A percentile compares a stretch with the other conserved stretches of the same genome.
Evolutionary conservation across 1,140 invertebrate genomes (phyloP).

Genomic region (Zelostemma sp.): DNA sequence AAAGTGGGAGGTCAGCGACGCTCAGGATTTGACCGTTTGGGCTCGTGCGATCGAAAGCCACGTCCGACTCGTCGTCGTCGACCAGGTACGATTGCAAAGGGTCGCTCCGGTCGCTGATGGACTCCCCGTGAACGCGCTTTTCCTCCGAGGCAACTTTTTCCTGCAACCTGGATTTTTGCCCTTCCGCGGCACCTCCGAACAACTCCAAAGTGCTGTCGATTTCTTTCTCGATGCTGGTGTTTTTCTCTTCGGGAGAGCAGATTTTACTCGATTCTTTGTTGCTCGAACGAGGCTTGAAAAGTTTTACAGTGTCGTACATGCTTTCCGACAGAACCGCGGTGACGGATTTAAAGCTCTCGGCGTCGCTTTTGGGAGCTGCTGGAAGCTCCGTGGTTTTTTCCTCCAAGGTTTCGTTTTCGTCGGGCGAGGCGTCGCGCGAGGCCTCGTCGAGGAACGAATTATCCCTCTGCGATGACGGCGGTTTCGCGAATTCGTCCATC

Average conservation of each 20-base stretch:
- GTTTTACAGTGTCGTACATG: constrained; percentile 64
- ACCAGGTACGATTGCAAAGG: constrained; percentile 79
- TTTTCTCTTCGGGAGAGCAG: constrained; percentile 46
- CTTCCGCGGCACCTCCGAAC: constrained; percentile 34
- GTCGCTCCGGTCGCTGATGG: constrained; percentile 80
- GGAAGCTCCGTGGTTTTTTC: neutral
- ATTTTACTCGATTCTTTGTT: constrained; percentile 61
- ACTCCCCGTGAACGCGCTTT: constrained; percentile 71
- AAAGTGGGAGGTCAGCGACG: constrained; percentile 75
- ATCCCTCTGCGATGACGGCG: constrained; percentile 71
- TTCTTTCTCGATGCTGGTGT: constrained; percentile 23
- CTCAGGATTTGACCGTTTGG: constrained; percentile 59
- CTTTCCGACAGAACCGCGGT: constrained; percentile 55
- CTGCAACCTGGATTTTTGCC: constrained; percentile 39
- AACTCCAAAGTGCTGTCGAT: constrained; percentile 44
- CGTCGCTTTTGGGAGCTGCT: neutral
- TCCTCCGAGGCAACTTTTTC: constrained; percentile 65
- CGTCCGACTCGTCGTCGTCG: constrained; percentile 73
- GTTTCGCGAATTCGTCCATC: constrained; percentile 79
- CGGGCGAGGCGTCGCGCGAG: constrained; percentile 46
- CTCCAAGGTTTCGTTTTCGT: constrained; percentile 32
- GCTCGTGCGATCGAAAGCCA: constrained; percentile 54
- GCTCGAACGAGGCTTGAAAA: constrained; percentile 56
- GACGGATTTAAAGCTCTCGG: constrained; percentile 52
- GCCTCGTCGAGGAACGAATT: constrained; percentile 66